Evolutionary conservation across 2,113 vertebrate species (phyloP), one percentile per base, ranked within the genome.

Genomic region (Chrysochloris asiatica): DNA sequence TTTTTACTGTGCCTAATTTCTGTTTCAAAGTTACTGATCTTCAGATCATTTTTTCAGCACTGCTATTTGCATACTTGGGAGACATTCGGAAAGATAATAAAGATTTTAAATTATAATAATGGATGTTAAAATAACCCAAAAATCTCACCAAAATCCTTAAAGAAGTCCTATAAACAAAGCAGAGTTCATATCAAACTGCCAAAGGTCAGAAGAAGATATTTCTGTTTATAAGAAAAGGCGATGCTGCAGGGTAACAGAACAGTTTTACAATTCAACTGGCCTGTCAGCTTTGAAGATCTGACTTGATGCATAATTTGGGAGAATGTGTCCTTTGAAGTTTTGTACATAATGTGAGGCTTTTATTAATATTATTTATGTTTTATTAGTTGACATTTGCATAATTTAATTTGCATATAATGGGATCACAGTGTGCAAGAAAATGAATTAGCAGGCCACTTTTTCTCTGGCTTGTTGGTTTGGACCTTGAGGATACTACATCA

Each of bases 341-440:
- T 89, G 12, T 33, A 91, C 9, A 79, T 13, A 81, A 76, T 56
- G 2, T 85, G 48, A 94, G 48, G n/a, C 11, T 95, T 93, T 86
- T 94, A 86, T 89, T 91, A 90, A 84, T 86, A 85, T 83, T 88
- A 94, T 81, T 89, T 81, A 86, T 75, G 52, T 91, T 61, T 50
- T 69, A 79, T 86, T 93, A 79, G 72, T 85, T 85, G 8, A 93
- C 78, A 95, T 89, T n/a, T 89, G 33, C 54, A 73, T 67, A 78
- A 83, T 63, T 82, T 21, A 77, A 86, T 86, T 47, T 92, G 17
- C 48, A 94, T 88, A 82, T 71, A 90, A 67, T 59, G 52, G 75
- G 59, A 48, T 95, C 63, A 59, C 8, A 54, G 28, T 79, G 38
- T 19, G 73, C 24, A 56, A 79, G 73, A 56, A 94, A 92, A 87